Base-by-base conservation (phyloP, 1,140 invertebrate genomes). In the Idris sp. region DNA sequence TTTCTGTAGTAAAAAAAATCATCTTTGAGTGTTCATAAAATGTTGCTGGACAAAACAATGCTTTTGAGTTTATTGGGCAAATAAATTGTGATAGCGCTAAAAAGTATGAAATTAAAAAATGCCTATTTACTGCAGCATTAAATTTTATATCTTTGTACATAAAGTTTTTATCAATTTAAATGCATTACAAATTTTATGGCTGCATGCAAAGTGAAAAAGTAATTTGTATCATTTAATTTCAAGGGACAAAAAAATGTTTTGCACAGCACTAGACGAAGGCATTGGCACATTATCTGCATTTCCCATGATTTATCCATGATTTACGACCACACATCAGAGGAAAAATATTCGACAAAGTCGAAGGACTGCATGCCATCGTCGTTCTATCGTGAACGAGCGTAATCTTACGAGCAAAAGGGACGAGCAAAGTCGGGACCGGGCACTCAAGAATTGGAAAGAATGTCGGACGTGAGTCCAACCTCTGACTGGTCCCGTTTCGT, bases 401-500 rank as follows among this genome's bases (percentile, higher is more conserved):
- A 53, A 54, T 71, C 56, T 71, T 62, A 56, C 56, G 67, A 62
- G 2, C 56, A 30, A 28, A 43, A 44, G 58, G 40, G 61, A 46
- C 69, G 69, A 64, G 36, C 46, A 48, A 46, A 33, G 40, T 46
- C 41, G 40, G 25, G 49, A 28, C 31, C 40, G 13, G 26, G 36
- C 41, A 25, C 36, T 6, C 26, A 65, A 58, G 36, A 72, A 73
- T 59, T 40, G 53, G 62, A 71, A 78, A 74, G 74, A 79, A 79
- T 77, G 77, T 72, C 48, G 62, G n/a, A 58, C 68, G 74, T 80
- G 74, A 80, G 65, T 78, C 76, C 78, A 78, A 76, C 65, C 69
- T 53, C 46, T 76, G 76, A 73, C 78, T 76, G 73, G 73, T 64
- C 59, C 46, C 25, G 58, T 49, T 71, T 53, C 40, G 30, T 64